phyloP scores from a whole-genome alignment of 2,888 invertebrate species.

The Phengaris alcon region DNA sequence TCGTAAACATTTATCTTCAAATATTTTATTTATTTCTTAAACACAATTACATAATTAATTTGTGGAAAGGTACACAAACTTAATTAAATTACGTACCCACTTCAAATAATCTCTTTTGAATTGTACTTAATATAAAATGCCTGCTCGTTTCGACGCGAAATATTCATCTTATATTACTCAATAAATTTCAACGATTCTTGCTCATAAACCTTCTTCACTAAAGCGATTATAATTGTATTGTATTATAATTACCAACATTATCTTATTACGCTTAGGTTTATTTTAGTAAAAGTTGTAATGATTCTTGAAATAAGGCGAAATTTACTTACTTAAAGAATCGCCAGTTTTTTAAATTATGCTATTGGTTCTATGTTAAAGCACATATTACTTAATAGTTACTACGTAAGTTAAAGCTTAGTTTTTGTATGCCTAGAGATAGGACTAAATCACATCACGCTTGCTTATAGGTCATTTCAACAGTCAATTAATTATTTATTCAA shows the following conservation, averaged over 20 bases:
- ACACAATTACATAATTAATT: constrained; percentile 26
- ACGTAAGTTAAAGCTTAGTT: too few relatives aligned
- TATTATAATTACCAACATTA: background rate
- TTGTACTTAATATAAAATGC: constrained; percentile 29
- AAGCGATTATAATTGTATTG: constrained; percentile 17
- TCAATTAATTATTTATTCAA: too few relatives aligned
- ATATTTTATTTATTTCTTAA: constrained; percentile 9
- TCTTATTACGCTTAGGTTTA: background rate
- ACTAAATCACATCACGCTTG: too few relatives aligned
- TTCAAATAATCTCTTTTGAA: constrained; percentile 29
- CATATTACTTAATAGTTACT: too few relatives aligned
- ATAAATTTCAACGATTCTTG: constrained; percentile 25
- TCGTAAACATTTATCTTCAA: background rate
- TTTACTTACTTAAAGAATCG: too few relatives aligned
- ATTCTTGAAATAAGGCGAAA: too few relatives aligned
- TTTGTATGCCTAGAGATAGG: too few relatives aligned
- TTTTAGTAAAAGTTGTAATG: too few relatives aligned
- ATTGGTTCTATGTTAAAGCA: too few relatives aligned
- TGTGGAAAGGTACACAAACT: constrained; percentile 24
- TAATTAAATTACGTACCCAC: constrained; percentile 29
- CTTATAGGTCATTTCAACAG: too few relatives aligned
- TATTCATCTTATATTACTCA: constrained; percentile 29
- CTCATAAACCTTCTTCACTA: constrained; percentile 5
- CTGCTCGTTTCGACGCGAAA: constrained; percentile 28
- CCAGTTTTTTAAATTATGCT: too few relatives aligned